A percentile compares a stretch with the other conserved stretches of the same genome.
phyloP scores from a whole-genome alignment of 2,113 vertebrate genomes.

The Puma concolor region DNA sequence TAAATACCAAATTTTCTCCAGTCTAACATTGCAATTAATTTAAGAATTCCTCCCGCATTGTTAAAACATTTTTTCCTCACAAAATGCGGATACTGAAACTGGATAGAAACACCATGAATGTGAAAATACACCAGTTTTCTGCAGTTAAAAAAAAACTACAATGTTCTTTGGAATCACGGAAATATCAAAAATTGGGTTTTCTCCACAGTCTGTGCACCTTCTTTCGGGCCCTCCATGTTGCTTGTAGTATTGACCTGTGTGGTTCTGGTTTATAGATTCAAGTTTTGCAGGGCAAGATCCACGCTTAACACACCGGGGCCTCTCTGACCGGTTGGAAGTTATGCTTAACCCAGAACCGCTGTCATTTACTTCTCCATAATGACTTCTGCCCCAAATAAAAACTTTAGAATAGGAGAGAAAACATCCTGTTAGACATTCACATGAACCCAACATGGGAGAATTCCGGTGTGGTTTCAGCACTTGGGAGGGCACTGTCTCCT shows the following conservation, averaged over 20 bases:
- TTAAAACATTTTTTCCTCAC: constrained; percentile 85
- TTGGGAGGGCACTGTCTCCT: constrained; percentile 70
- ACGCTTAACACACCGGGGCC: constrained; percentile 46
- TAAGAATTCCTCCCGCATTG: constrained; percentile 82
- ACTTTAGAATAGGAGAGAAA: constrained; percentile 80
- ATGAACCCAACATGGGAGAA: constrained; percentile 71
- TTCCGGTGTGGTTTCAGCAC: constrained; percentile 81
- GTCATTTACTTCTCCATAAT: constrained; percentile 78
- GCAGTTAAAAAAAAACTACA: constrained; percentile 86
- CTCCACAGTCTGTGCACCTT: constrained; percentile 82
- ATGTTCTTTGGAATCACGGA: constrained; percentile 92
- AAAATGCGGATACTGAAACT: constrained; percentile 88
- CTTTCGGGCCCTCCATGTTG: constrained; percentile 76
- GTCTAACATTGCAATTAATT: constrained; percentile 81
- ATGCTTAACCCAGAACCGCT: constrained; percentile 76
- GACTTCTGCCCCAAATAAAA: constrained; percentile 84
- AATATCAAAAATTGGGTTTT: constrained; percentile 84
- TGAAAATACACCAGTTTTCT: constrained; percentile 86
- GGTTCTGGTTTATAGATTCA: constrained; percentile 69
- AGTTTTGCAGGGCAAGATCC: constrained; percentile 80
- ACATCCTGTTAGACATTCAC: constrained; percentile 79
- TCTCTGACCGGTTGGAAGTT: constrained; percentile 85
- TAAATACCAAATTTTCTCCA: constrained; percentile 87
- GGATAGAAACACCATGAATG: constrained; percentile 86
- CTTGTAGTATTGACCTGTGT: constrained; percentile 67